A percentile compares a stretch with the other conserved stretches of the same genome.
These are phyloP conservation scores for Caenorhabditis plicata DNA, from an alignment of 2,888 invertebrate genomes.

Conservation along the genomic window DNA sequence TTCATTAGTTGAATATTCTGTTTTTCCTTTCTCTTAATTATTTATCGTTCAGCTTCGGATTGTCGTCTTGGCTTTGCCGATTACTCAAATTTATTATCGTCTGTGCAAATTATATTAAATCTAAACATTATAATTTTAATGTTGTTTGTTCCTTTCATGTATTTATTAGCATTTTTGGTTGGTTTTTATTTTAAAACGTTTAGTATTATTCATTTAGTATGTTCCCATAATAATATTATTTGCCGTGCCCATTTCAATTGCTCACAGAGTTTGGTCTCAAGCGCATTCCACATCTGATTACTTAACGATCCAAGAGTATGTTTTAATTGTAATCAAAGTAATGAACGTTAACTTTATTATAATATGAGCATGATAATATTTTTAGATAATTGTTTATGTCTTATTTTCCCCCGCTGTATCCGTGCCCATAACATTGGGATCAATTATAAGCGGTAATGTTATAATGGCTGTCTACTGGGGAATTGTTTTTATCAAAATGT, in stretches of 20 bases:
- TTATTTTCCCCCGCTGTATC: constrained; percentile 6
- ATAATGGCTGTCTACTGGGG: constrained; percentile 6
- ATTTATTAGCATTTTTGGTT: constrained; percentile 17
- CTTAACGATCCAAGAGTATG: constrained; percentile 8
- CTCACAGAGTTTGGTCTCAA: constrained; percentile 7
- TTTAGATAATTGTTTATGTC: constrained; percentile 3
- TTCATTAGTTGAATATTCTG: not conserved
- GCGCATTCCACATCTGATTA: constrained; percentile 5
- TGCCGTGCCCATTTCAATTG: constrained; percentile 9
- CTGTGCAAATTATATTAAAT: constrained; percentile 10
- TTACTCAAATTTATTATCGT: constrained; percentile 9
- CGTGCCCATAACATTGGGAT: constrained; percentile 16
- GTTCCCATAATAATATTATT: constrained; percentile 15
- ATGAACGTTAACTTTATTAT: not conserved
- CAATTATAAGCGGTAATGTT: constrained; percentile 10
- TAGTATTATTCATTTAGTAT: constrained; percentile 4
- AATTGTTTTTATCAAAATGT: constrained; percentile 6
- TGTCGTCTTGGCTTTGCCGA: constrained; percentile 27
- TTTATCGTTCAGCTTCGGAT: constrained; percentile 7
- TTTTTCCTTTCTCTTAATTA: not conserved
- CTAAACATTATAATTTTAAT: constrained; percentile 19
- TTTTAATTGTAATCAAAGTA: not conserved
- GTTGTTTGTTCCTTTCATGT: constrained; percentile 17
- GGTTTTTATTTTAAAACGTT: not conserved
- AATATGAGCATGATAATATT: not conserved